phyloP scores from a whole-genome alignment of 1,140 invertebrate genomes.

The Mycetomoellerius zeteki region DNA sequence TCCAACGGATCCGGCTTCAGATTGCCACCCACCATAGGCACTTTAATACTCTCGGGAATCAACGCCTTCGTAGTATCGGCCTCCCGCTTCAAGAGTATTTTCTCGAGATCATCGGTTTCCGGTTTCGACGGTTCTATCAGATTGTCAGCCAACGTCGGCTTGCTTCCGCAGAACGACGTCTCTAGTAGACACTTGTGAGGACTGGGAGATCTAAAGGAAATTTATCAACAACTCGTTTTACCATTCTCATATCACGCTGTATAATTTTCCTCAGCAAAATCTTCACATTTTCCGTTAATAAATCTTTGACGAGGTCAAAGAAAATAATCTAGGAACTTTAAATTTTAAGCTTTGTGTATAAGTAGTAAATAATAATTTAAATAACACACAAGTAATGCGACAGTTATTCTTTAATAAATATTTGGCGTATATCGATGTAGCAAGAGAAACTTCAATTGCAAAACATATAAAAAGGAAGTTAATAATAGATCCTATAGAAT shows the following conservation, averaged over 20 bases:
- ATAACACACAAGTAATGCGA: background rate
- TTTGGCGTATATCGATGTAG: background rate
- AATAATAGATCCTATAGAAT: background rate
- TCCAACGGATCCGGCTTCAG: constrained; percentile 84
- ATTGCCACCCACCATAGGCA: constrained; percentile 84
- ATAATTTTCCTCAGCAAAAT: background rate
- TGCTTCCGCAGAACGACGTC: constrained; percentile 95
- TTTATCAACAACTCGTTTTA: background rate
- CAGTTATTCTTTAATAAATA: background rate
- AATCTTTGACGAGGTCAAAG: background rate
- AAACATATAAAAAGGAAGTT: background rate
- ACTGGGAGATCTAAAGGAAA: constrained; percentile 91
- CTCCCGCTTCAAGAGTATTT: constrained; percentile 88
- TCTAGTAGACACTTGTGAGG: constrained; percentile 95
- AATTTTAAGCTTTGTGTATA: no score
- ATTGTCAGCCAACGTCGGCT: constrained; percentile 87
- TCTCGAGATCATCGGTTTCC: constrained; percentile 89
- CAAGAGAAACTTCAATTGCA: background rate
- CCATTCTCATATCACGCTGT: background rate
- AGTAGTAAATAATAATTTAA: no score
- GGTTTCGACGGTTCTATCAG: constrained; percentile 84
- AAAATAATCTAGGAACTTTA: background rate
- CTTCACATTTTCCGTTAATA: background rate
- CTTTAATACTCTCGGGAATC: constrained; percentile 84
- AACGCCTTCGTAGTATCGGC: constrained; percentile 85